These are phyloP conservation scores for Litocranius walleri DNA, from an alignment of 2,113 vertebrate genomes.

Conservation along the genomic window DNA sequence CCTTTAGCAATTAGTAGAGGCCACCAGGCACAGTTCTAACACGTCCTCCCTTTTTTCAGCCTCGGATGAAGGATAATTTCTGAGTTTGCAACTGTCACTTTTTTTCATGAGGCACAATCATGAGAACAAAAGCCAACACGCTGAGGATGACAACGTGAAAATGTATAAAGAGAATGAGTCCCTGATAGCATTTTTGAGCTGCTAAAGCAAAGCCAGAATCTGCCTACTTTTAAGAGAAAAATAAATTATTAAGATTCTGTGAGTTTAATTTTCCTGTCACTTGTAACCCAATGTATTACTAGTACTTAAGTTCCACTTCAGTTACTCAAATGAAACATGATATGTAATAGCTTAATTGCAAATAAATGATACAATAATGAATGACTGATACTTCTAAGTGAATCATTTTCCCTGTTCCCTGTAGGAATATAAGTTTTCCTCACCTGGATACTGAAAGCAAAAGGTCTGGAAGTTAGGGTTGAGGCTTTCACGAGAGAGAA, in stretches of 20 bases:
- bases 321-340: neutral
- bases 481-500: neutral
- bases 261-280: neutral
- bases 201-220: neutral
- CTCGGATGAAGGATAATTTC: neutral
- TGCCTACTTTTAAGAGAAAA: neutral
- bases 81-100: neutral
- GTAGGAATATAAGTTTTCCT: neutral
- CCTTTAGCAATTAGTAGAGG: neutral
- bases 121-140: neutral
- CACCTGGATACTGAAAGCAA: neutral
- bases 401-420: neutral
- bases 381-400: neutral
- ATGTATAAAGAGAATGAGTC: neutral
- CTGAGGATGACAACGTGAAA: neutral
- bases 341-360: neutral
- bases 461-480: neutral
- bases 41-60: neutral
- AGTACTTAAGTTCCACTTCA: neutral
- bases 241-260: neutral
- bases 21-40: neutral
- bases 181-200: neutral
- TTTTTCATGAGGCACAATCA: neutral
- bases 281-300: neutral
- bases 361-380: neutral